Evolutionary conservation across 64 coral and sea anemone species (phyloP).

Genomic region (Trachythela sp.): DNA sequence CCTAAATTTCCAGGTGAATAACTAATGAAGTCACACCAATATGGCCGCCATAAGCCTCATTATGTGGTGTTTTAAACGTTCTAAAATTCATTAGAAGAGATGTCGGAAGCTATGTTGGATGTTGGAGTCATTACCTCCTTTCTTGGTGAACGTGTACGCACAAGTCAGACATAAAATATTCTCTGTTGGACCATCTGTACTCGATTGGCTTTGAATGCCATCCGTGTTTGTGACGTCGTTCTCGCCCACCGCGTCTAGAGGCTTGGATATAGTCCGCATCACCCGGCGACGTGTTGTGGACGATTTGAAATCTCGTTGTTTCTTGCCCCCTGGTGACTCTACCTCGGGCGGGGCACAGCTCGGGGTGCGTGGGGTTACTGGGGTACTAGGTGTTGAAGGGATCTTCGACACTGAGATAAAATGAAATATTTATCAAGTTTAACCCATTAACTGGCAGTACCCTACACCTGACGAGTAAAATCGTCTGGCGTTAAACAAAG

Average conservation of each 20-base stretch:
- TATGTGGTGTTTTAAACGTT: too few species aligned
- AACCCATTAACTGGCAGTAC: too few species aligned
- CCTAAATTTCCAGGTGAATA: too few species aligned
- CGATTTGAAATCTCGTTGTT: background rate
- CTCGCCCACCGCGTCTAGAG: background rate
- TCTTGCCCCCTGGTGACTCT: background rate
- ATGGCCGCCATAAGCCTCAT: too few species aligned
- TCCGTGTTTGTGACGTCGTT: background rate
- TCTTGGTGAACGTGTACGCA: constrained; percentile 91
- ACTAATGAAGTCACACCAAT: too few species aligned
- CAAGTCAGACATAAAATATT: constrained; percentile 69
- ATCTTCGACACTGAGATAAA: background rate
- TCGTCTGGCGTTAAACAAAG: too few species aligned
- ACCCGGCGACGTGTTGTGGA: background rate
- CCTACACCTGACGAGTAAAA: too few species aligned
- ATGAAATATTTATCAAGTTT: background rate
- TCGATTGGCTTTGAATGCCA: background rate
- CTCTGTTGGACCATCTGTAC: constrained; percentile 47
- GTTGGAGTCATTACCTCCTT: constrained; percentile 79
- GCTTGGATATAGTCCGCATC: background rate
- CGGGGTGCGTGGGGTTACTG: background rate
- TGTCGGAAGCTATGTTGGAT: too few species aligned
- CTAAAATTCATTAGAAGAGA: too few species aligned
- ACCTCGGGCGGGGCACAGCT: background rate
- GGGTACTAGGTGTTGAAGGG: background rate